A percentile compares a stretch with the other conserved stretches of the same genome.
phyloP scores from a whole-genome alignment of 2,888 invertebrate species.

The Augiades crinisus region DNA sequence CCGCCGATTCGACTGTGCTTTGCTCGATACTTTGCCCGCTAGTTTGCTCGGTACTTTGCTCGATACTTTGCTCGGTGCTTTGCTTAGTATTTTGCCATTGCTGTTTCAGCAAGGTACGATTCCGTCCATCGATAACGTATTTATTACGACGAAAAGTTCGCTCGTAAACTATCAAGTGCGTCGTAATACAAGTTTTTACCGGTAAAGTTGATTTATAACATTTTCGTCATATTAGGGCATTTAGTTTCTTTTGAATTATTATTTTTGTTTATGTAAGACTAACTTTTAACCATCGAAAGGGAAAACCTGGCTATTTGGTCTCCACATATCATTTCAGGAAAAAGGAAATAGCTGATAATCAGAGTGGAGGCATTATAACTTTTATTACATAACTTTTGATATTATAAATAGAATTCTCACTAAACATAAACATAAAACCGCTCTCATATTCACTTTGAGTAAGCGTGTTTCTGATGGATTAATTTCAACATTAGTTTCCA shows the following conservation, averaged over 20 bases:
- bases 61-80: no score
- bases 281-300: no score
- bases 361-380: no score
- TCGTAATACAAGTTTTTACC: neutral
- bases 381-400: neutral
- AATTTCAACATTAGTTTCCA: constrained; percentile 1
- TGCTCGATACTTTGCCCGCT: no score
- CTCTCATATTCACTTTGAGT: neutral
- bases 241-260: no score
- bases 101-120: no score
- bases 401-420: neutral
- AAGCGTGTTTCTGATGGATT: constrained; percentile 5
- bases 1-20: no score
- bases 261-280: neutral
- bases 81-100: no score
- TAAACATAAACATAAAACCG: neutral
- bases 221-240: neutral
- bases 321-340: no score
- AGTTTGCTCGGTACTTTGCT: no score
- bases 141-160: constrained; percentile 4
- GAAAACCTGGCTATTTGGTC: no score
- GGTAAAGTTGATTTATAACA: neutral
- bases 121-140: constrained; percentile 11
- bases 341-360: no score
- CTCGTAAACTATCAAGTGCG: constrained; percentile 4